Evolutionary conservation across 1,140 invertebrate species (phyloP).

Genomic region (Cyrtorhinus lividipennis): DNA sequence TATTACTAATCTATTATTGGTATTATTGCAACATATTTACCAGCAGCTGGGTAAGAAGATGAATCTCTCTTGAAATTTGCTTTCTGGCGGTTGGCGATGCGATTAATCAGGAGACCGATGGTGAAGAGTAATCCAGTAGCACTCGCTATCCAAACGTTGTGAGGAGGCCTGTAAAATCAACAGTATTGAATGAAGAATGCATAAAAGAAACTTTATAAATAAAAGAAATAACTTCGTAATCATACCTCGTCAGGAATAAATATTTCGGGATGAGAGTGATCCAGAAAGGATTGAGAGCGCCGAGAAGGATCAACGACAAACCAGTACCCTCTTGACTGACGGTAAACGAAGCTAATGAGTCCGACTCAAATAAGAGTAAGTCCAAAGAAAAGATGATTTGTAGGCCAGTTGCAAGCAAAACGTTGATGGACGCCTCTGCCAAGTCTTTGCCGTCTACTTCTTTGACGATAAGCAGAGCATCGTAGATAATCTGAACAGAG

Average conservation of each 20-base stretch:
- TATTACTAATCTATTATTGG: too few relatives aligned
- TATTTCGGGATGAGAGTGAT: not conserved
- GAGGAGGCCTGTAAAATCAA: not conserved
- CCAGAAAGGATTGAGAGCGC: not conserved
- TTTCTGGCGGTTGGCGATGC: not conserved
- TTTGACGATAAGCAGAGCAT: not conserved
- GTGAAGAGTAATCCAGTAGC: not conserved
- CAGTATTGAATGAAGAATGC: too few relatives aligned
- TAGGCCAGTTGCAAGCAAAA: not conserved
- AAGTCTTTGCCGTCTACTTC: not conserved
- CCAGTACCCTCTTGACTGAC: slow-evolving; percentile 1
- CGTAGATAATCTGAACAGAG: slow-evolving; percentile 3
- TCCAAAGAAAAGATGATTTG: not conserved
- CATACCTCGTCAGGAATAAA: not conserved
- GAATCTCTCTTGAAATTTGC: not conserved
- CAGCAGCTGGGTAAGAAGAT: not conserved
- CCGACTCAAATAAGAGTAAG: not conserved
- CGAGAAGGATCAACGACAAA: not conserved
- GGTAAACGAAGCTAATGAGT: not conserved
- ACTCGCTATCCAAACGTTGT: not conserved
- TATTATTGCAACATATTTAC: too few relatives aligned
- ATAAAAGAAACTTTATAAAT: not conserved
- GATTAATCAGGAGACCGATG: not conserved
- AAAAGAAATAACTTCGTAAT: not conserved
- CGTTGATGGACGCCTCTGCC: not conserved